Conservation (phyloP, 2,888 invertebrate species). For the Macropis europaea region DNA sequence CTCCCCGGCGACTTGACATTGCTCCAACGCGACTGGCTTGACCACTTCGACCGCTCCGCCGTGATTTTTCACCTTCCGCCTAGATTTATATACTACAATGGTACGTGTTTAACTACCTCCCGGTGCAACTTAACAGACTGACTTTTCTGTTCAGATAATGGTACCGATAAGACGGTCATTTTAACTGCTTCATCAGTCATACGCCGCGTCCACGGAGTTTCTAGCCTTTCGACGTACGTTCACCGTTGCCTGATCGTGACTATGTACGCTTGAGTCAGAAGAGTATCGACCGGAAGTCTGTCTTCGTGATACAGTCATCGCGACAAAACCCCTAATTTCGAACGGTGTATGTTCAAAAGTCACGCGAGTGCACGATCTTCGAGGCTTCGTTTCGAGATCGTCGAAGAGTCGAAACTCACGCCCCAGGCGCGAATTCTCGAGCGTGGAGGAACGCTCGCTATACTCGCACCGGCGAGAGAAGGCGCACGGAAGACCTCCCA, state of each 20-base stretch:
- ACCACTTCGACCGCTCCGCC: conserved; percentile 26
- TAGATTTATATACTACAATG: conserved; percentile 6
- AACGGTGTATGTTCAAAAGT: not conserved
- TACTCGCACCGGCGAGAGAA: no score
- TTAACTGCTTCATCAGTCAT: no score
- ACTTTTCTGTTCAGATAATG: no score
- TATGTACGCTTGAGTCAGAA: no score
- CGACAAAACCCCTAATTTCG: conserved; percentile 3
- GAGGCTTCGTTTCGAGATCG: conserved; percentile 21
- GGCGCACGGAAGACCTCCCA: no score
- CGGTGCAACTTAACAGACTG: not conserved
- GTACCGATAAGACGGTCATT: no score
- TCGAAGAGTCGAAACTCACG: conserved; percentile 6
- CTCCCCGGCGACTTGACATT: conserved; percentile 16
- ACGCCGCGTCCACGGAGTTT: no score
- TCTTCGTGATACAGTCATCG: no score
- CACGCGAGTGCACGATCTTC: conserved; percentile 24
- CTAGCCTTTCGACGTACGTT: no score
- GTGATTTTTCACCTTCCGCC: no score
- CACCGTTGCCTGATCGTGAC: no score
- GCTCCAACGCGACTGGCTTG: conserved; percentile 30
- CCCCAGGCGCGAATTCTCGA: conserved; percentile 35
- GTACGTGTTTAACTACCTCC: conserved; percentile 10
- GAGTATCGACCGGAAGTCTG: no score
- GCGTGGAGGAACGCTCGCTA: not conserved